Evolutionary conservation across 2,888 invertebrate genomes (phyloP), one percentile per base, ranked within the genome.

Genomic region (Cephus nigrinus): DNA sequence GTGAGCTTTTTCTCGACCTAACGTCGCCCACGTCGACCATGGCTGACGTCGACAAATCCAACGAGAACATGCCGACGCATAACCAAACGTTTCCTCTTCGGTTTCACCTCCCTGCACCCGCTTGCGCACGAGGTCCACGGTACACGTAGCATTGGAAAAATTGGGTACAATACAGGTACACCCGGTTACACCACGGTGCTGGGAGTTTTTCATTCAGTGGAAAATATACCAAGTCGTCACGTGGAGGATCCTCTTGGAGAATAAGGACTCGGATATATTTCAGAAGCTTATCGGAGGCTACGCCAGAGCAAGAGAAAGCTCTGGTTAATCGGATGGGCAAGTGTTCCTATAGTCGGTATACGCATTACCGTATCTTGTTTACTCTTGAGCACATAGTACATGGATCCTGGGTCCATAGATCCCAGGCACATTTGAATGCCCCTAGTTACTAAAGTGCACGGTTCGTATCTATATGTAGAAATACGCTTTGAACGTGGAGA

Each of bases 11-110:
- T 71, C 55, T 31, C 15, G 12, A 9, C 12, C 23, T 12, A 31
- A 33, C 12, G 2, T 11, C 12, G 1, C 31, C 32, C 71, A 23
- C 71, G 71, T 71, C 31, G 32, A 71, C 31, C 71, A 71, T 71
- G 69, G 76, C 75, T 84, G 90, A 91, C 90, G 87, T 82, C 87
- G 89, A 91, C 89, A 90, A 90, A 91, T 90, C 90, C 88, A 84
- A 84, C 86, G 84, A 80, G 85, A 84, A 88, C 89, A 88, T 89
- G 89, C 88, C 84, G 85, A 86, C 87, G 90, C 90, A 90, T 90
- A 91, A 89, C 86, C 89, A 89, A 90, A 87, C 9, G 55, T 30
- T 68, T 15, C 30, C 31, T 88, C 85, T 83, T 71, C 69, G 77
- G 83, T 80, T 82, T 31, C 31, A 79, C 80, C 74, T 76, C 76